Base-by-base conservation (phyloP, 1,140 invertebrate genomes). In the Heliothis subflexa region DNA sequence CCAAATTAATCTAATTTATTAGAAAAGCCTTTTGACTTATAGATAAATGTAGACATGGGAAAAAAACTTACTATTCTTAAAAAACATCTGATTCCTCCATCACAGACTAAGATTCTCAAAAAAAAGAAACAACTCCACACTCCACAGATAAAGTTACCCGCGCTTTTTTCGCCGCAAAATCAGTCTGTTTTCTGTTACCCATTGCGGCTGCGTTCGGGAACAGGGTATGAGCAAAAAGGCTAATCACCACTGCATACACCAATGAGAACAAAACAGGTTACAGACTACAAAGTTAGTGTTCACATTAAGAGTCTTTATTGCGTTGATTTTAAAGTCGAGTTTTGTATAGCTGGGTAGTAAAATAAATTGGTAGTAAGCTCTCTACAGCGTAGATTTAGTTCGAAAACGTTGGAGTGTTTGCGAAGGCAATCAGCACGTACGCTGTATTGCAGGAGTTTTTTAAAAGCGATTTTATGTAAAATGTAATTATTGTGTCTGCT, bases 141-240 rank as follows among this genome's bases (percentile, higher is more conserved):
- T 73, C 61, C 74, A 21, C 14, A 77, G 61, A 68, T 66, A 77
- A 66, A 77, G 28, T 77, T 77, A 68, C 62, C 73, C 74, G 62
- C 50, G 62, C 47, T 77, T 77, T 77, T 77, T 64, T 75, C 45
- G 49, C 61, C 50, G 50, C 61, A 57, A 78, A 78, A 71, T 78
- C 76, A 78, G 76, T 78, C 66, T 71, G 76, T 78, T 78, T 78
- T 78, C 76, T 78, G 57, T 78, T 78, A 78, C 78, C 57, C 45
- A 59, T 79, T 79, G 70, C 50, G 78, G 78, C 61, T 66, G 61
- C 33, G 66, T 61, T 77, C 62, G 54, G 18, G 52, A 70, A 71
- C 55, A 75, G 57, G 14, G 50, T 54, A 75, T 62, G 71, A 79
- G 78, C 50, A 79, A 79, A 79, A 79, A 79, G 71, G 54, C 78